Evolutionary conservation across 2,113 vertebrate species (phyloP), one percentile per base, ranked within the genome.

Genomic region (Oncorhynchus nerka): DNA sequence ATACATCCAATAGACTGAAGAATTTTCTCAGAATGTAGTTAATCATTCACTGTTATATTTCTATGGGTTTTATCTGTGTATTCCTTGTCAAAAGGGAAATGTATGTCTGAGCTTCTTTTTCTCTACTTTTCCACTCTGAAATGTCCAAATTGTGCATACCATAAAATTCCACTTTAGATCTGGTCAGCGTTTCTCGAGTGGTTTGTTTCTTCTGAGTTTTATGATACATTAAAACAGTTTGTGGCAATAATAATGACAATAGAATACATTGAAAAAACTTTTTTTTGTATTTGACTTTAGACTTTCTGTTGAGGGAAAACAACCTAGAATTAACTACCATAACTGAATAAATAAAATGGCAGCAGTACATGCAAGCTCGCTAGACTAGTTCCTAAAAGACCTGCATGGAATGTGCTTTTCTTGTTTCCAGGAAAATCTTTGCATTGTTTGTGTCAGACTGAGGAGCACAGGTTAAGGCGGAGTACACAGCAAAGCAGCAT

Each of bases 331-430:
- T 0, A 34, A 20, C 16, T 68, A 68, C 16, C 8, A 34, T 39
- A n/a, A 16, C 30, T 68, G 28, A 68, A 68, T 39, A 39, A 39
- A 68, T 68, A 68, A 68, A 68, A 30, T 68, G 65, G 66, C 66
- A 34, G 32, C 66, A 68, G 30, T 39, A 68, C 66, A 68, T 68
- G 66, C 66, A 68, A 68, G 66, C 30, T 39, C 28, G 4, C 65
- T 39, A 39, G 8, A 39, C 32, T 20, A 30, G 15, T 34, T 68
- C 32, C 16, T 39, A 39, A 30, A 39, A 32, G 30, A n/a, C 66
- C 66, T 68, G 66, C 66, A 68, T 68, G 66, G 66, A 68, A 68
- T 68, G 66, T 68, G 30, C 30, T 68, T 68, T 68, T 19, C 20
- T 61, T 61, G 19, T 20, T 39, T 34, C 30, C 16, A 39, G 30